Percentiles rank a stretch among this genome's conserved stretches.
Evolutionary conservation across 2,797 vertebrate species (phyloP).

Genomic region (Chlorospingus semifuscus): DNA sequence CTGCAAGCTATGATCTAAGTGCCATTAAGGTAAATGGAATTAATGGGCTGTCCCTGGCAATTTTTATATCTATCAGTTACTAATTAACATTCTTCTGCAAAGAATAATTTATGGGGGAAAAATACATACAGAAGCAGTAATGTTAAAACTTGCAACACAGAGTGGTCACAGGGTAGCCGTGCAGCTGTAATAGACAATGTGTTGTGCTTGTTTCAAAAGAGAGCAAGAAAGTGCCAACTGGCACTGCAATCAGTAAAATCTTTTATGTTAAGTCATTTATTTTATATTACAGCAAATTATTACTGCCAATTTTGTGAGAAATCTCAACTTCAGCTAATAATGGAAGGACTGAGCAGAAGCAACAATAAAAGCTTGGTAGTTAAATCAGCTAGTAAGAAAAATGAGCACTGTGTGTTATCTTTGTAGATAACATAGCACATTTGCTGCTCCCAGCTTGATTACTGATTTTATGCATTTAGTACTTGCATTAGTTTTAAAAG

Average conservation of each 20-base stretch:
- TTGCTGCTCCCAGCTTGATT: conserved; percentile 2
- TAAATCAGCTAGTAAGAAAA: conserved; percentile 47
- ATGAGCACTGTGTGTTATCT: neutral
- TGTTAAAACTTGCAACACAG: conserved; percentile 31
- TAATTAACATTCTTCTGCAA: conserved; percentile 85
- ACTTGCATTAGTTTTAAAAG: neutral
- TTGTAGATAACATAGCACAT: neutral
- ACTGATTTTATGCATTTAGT: neutral
- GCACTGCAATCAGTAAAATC: conserved; percentile 33
- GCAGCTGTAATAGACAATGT: conserved; percentile 8
- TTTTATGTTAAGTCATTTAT: conserved; percentile 55
- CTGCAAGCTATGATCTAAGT: conserved; percentile 79
- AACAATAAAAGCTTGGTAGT: conserved; percentile 41
- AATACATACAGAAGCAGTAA: conserved; percentile 37
- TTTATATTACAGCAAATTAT: conserved; percentile 65
- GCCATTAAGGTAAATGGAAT: conserved; percentile 93
- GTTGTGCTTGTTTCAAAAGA: neutral
- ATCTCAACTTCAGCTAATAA: conserved; percentile 66
- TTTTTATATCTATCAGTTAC: conserved; percentile 88
- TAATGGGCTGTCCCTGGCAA: conserved; percentile 93
- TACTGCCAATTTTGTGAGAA: conserved; percentile 61
- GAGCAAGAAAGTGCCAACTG: conserved; percentile 6
- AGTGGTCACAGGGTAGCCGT: neutral
- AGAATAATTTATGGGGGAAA: conserved; percentile 68
- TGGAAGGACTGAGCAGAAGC: conserved; percentile 8